Percentiles rank a stretch among this genome's conserved stretches.
Conservation (phyloP, 2,797 vertebrate genomes). For the Linurgus olivaceus region DNA sequence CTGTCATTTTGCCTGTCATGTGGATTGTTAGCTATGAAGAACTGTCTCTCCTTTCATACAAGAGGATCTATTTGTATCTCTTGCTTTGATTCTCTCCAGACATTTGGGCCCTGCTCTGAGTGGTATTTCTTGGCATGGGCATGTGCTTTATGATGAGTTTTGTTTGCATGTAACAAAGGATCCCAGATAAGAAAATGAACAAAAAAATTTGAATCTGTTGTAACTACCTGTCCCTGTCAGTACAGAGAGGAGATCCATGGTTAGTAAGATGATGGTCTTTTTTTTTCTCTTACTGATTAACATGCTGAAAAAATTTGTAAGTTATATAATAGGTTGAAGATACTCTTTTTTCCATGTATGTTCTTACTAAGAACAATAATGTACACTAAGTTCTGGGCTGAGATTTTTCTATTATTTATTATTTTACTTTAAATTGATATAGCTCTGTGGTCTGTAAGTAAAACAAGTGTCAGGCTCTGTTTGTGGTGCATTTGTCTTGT, state of each 20-base stretch:
- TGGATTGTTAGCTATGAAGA: background rate
- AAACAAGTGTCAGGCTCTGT: background rate
- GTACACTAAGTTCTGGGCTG: background rate
- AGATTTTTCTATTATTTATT: background rate
- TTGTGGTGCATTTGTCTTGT: background rate
- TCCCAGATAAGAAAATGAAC: background rate
- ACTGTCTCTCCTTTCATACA: background rate
- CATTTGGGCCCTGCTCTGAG: background rate
- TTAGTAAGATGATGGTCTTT: background rate
- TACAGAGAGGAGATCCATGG: background rate
- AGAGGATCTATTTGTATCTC: background rate
- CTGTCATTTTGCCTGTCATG: background rate
- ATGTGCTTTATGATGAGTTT: background rate
- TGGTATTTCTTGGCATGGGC: background rate
- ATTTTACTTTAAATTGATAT: background rate
- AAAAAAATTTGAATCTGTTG: background rate
- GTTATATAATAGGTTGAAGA: background rate
- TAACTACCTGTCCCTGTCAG: background rate
- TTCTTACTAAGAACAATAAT: background rate
- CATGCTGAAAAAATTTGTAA: background rate
- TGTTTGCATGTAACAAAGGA: background rate
- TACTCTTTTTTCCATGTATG: background rate
- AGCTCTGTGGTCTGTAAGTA: background rate
- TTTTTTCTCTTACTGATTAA: background rate
- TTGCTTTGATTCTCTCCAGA: background rate